Evolutionary conservation across 2,797 vertebrate genomes (phyloP), one percentile per base, ranked within the genome.

Genomic region (Serranus cabrilla): DNA sequence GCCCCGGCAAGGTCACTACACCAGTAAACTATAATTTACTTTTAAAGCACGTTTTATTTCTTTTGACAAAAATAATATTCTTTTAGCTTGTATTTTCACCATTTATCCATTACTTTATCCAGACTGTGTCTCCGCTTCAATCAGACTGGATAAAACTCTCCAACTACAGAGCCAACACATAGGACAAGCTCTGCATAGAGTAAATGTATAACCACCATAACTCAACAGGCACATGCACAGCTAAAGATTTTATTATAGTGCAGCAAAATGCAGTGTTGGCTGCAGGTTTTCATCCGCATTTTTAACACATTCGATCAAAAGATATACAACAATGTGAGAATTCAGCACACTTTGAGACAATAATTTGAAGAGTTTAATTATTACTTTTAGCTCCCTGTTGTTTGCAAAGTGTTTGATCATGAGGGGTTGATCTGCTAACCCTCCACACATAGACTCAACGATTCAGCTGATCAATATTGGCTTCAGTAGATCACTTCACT

Each of bases 81-180:
- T n/a, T n/a, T n/a, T n/a, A n/a, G n/a, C n/a, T n/a, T n/a, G n/a
- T n/a, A n/a, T n/a, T n/a, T n/a, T n/a, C n/a, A n/a, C n/a, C n/a
- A n/a, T n/a, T n/a, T n/a, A n/a, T n/a, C n/a, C n/a, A n/a, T n/a
- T n/a, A n/a, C n/a, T n/a, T n/a, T n/a, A n/a, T n/a, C 77, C 72
- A 86, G 76, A 58, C 71, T 66, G 47, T 66, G 47, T 76, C 78
- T 87, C 74, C 42, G 65, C 47, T 74, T 88, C 78, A 78, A 59
- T 82, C 75, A 59, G 63, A 71, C 50, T 57, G 3, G 21, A 23
- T 55, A 42, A 79, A 78, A 72, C 11, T 62, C 59, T 46, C 56
- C 23, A 46, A 37, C 40, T 67, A 13, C 67, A 62, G 46, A 71
- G 34, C 12, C 23, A 76, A 71, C n/a, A 58, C 25, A 57, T 23